Conservation (phyloP, 2,113 vertebrate genomes). For the Vireo altiloquus region DNA sequence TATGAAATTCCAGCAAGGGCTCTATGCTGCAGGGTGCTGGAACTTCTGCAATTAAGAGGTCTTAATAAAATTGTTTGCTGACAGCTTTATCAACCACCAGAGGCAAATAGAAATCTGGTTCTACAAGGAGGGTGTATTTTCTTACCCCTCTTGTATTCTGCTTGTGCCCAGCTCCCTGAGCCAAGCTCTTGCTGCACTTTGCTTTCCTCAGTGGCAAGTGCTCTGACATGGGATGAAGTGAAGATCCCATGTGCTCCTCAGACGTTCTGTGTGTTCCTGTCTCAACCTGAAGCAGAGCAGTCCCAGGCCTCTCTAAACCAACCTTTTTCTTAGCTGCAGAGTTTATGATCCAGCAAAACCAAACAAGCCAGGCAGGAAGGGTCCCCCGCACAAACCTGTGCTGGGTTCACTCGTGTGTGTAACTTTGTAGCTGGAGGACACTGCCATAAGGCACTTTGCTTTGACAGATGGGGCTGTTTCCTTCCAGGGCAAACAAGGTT, state of each 20-base stretch:
- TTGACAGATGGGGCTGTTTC: not conserved
- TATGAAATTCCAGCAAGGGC: not conserved
- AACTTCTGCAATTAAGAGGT: not conserved
- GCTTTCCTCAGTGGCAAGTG: not conserved
- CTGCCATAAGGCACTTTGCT: not conserved
- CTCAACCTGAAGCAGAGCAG: not conserved
- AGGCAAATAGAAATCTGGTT: not conserved
- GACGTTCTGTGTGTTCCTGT: not conserved
- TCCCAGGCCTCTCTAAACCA: not conserved
- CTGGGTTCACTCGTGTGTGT: not conserved
- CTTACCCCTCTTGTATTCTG: not conserved
- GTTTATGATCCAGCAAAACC: not conserved
- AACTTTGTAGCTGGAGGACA: not conserved
- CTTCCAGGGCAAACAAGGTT: not conserved
- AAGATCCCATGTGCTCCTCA: not conserved
- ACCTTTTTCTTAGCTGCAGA: not conserved
- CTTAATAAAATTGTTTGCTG: not conserved
- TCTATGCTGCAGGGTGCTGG: not conserved
- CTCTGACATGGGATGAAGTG: accelerated
- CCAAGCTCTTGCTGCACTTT: not conserved
- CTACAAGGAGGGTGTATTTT: not conserved
- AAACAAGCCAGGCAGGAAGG: not conserved
- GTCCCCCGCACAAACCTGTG: not conserved
- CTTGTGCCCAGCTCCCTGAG: not conserved
- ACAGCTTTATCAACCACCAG: not conserved